These are phyloP conservation scores for Lycopodina hypogea DNA, from an alignment of 37 sponge, comb jelly and placozoan species.

Conservation along the genomic window DNA sequence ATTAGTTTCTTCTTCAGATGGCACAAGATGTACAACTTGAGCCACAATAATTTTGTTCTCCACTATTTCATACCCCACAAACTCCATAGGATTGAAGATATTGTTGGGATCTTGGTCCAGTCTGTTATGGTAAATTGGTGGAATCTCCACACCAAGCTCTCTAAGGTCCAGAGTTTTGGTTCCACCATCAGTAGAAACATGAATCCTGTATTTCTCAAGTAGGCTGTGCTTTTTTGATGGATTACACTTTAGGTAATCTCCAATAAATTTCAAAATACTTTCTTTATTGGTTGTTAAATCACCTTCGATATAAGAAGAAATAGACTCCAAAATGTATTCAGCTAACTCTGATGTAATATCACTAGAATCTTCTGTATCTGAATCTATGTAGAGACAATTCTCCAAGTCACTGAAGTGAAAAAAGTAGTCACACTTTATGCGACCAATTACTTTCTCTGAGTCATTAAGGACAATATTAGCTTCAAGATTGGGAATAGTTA, in stretches of 20 bases:
- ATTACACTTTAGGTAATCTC: background rate
- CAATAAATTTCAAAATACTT: background rate
- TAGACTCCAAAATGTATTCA: background rate
- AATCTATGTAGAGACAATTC: background rate
- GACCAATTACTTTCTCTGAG: background rate
- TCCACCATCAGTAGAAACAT: background rate
- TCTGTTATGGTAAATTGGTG: slow-evolving; percentile 21
- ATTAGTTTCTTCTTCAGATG: background rate
- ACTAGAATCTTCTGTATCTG: background rate
- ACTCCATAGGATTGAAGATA: slow-evolving; percentile 50
- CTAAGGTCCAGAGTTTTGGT: background rate
- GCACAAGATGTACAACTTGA: slow-evolving; percentile 25
- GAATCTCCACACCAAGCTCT: slow-evolving; percentile 35
- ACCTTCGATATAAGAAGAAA: background rate
- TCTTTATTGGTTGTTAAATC: no score
- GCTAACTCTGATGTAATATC: background rate
- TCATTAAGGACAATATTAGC: background rate
- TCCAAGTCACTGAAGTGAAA: background rate
- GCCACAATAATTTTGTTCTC: slow-evolving; percentile 36
- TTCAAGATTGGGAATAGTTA: background rate
- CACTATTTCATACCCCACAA: slow-evolving; percentile 55
- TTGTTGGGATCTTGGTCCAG: slow-evolving; percentile 42
- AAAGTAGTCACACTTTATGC: background rate
- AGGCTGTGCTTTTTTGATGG: background rate
- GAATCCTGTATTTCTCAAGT: background rate